phyloP scores from a whole-genome alignment of 2,888 invertebrate genomes.

The Choreutis nemorana region DNA sequence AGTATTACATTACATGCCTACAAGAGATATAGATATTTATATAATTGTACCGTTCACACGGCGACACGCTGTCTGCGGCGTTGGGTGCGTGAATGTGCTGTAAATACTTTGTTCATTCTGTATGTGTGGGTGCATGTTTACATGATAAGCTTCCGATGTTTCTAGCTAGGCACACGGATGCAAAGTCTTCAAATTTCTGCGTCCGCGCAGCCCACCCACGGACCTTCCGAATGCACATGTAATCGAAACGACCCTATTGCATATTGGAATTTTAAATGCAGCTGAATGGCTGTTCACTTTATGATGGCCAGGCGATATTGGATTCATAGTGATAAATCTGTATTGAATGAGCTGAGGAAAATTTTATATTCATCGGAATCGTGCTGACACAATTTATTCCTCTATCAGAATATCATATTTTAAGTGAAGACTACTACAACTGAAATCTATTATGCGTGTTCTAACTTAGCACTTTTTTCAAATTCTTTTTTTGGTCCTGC shows the following conservation, averaged over 20 bases:
- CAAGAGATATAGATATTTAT: conserved; percentile 46
- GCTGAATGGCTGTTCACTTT: conserved; percentile 2
- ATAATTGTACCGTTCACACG: conserved; percentile 54
- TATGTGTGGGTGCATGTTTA: conserved; percentile 52
- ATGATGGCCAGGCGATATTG: conserved; percentile 6
- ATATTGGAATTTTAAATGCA: conserved; percentile 14
- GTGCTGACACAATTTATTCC: conserved; percentile 3
- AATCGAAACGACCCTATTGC: conserved; percentile 13
- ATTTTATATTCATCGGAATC: conserved; percentile 7
- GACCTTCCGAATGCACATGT: conserved; percentile 11
- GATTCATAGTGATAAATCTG: conserved; percentile 2
- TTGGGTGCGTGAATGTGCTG: conserved; percentile 45
- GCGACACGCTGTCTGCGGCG: conserved; percentile 63
- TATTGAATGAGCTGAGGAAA: conserved; percentile 2
- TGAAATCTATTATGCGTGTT: not conserved
- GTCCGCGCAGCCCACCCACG: conserved; percentile 43
- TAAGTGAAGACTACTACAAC: not conserved
- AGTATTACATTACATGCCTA: conserved; percentile 39
- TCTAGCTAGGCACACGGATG: conserved; percentile 49
- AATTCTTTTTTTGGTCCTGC: no score
- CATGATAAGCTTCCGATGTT: conserved; percentile 62
- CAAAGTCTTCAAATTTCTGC: conserved; percentile 46
- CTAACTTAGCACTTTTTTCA: no score
- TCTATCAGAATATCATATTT: conserved; percentile 4
- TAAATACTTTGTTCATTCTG: conserved; percentile 36